These are phyloP conservation scores for Pelobates fuscus DNA, from an alignment of 2,113 vertebrate species.

Conservation along the genomic window DNA sequence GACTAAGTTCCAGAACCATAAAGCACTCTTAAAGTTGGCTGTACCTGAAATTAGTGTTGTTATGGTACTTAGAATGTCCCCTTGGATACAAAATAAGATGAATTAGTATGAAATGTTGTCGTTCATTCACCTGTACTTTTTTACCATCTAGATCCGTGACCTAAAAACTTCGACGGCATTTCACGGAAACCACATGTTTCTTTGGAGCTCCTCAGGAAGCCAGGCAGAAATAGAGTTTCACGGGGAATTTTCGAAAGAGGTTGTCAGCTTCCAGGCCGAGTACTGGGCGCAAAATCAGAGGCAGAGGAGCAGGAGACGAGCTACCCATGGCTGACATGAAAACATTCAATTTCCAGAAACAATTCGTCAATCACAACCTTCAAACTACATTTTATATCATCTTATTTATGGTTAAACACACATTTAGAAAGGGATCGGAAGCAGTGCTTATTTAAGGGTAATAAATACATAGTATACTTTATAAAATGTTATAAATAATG, in stretches of 20 bases:
- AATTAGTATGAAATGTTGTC: no score
- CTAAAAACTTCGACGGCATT: conserved; percentile 77
- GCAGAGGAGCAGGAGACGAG: not conserved
- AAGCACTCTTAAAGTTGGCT: no score
- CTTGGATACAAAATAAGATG: no score
- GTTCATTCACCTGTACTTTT: not conserved
- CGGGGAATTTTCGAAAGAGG: conserved; percentile 71
- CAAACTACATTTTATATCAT: not conserved
- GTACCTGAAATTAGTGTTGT: no score
- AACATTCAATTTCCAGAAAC: no score
- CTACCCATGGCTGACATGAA: no score
- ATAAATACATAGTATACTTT: no score
- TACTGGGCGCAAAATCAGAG: conserved; percentile 68
- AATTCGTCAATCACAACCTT: not conserved
- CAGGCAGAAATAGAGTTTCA: conserved; percentile 91
- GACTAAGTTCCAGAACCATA: no score
- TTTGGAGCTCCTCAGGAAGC: conserved; percentile 86
- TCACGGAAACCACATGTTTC: conserved; percentile 75
- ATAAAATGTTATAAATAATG: no score
- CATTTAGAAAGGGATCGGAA: no score
- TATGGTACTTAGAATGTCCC: no score
- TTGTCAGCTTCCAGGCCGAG: conserved; percentile 74
- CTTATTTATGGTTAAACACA: not conserved
- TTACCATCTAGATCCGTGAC: conserved; percentile 80
- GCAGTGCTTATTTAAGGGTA: no score